Evolutionary conservation across 2,797 vertebrate genomes (phyloP).

Genomic region (Sardinella longiceps): DNA sequence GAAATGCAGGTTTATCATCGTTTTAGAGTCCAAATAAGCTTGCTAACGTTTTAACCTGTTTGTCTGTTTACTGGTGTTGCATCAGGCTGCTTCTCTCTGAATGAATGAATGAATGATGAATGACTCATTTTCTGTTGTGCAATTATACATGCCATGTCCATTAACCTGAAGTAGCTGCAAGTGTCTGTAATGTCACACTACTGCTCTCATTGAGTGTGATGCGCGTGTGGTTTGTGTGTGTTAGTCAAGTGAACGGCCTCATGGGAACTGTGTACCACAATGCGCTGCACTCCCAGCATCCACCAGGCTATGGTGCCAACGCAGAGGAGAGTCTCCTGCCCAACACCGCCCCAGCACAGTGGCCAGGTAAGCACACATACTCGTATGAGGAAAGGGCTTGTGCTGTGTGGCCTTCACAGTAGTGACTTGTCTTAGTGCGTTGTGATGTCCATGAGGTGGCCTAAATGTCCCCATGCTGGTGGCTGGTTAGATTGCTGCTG

Average conservation of each 20-base stretch:
- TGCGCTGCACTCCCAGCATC: constrained; percentile 84
- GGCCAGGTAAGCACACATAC: constrained; percentile 87
- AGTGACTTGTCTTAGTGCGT: too few species aligned
- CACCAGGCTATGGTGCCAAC: constrained; percentile 78
- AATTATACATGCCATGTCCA: background rate
- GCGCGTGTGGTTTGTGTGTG: background rate
- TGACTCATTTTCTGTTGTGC: background rate
- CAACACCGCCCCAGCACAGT: constrained; percentile 90
- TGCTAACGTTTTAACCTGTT: too few species aligned
- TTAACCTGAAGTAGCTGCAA: background rate
- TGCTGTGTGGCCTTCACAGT: too few species aligned
- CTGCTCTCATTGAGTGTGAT: background rate
- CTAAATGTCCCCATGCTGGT: too few species aligned
- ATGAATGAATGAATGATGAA: too few species aligned
- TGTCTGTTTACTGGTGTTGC: too few species aligned
- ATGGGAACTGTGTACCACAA: constrained; percentile 94
- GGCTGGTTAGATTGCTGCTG: too few species aligned
- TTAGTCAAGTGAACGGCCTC: constrained; percentile 92
- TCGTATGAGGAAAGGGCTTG: background rate
- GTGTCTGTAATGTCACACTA: too few species aligned
- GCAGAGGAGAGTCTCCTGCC: constrained; percentile 88
- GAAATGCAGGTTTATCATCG: background rate
- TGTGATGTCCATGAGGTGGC: too few species aligned
- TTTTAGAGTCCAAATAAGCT: background rate
- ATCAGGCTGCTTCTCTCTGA: background rate